A percentile compares a stretch with the other conserved stretches of the same genome.
These are phyloP conservation scores for Apoda limacodes DNA, from an alignment of 2,888 invertebrate genomes.

Conservation along the genomic window DNA sequence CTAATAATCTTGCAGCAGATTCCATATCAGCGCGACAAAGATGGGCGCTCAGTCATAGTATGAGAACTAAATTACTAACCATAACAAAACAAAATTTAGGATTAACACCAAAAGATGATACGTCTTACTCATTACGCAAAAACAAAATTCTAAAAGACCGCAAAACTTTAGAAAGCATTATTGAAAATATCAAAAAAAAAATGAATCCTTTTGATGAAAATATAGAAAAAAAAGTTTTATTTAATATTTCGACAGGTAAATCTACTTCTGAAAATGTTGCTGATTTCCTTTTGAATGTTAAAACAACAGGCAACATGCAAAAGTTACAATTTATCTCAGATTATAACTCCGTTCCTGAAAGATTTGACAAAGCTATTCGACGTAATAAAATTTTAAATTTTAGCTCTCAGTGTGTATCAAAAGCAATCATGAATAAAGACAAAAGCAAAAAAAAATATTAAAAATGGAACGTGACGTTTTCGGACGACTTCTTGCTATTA, in stretches of 20 bases:
- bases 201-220: conserved; percentile 19
- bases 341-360: conserved; percentile 17
- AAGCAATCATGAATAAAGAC: conserved; percentile 19
- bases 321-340: conserved; percentile 23
- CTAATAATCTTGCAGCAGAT: conserved; percentile 17
- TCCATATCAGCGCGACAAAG: conserved; percentile 27
- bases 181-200: conserved; percentile 16
- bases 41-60: conserved; percentile 28
- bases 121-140: conserved; percentile 16
- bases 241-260: conserved; percentile 26
- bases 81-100: conserved; percentile 13
- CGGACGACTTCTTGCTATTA: conserved; percentile 23
- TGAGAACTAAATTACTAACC: conserved; percentile 25
- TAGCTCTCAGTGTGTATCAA: conserved; percentile 20
- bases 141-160: conserved; percentile 13
- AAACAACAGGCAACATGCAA: conserved; percentile 19
- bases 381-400: conserved; percentile 26
- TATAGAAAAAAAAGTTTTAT: conserved; percentile 23
- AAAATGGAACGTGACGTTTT: conserved; percentile 27
- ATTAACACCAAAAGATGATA: conserved; percentile 24
- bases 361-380: conserved; percentile 24
- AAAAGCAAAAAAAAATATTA: conserved; percentile 20
- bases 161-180: conserved; percentile 2
- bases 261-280: conserved; percentile 23
- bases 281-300: conserved; percentile 25